Evolutionary conservation across 2,113 vertebrate species (phyloP).

Genomic region (Sphaerodactylus townsendi): DNA sequence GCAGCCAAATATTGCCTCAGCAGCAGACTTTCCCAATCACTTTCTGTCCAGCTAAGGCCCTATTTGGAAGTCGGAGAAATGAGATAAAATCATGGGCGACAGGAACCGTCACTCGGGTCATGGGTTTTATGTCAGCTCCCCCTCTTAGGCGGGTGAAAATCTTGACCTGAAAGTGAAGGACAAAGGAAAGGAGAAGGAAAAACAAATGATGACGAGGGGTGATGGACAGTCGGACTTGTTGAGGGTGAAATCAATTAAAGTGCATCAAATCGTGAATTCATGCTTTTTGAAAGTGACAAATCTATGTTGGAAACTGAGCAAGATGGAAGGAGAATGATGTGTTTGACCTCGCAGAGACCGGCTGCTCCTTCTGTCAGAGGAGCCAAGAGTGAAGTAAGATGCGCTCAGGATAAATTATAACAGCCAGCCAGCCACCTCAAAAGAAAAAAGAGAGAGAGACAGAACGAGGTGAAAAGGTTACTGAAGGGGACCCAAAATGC

Average conservation of each 20-base stretch:
- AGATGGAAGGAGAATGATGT: slow-evolving; percentile 77
- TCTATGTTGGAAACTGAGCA: slow-evolving; percentile 84
- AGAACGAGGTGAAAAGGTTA: slow-evolving; percentile 81
- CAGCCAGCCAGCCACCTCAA: slow-evolving; percentile 78
- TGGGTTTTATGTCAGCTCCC: slow-evolving; percentile 57
- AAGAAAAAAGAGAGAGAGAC: slow-evolving; percentile 47
- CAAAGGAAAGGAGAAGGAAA: slow-evolving; percentile 50
- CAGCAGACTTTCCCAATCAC: background rate
- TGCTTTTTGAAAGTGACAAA: slow-evolving; percentile 91
- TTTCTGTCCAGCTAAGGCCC: slow-evolving; percentile 7
- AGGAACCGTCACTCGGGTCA: slow-evolving; percentile 15
- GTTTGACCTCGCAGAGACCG: slow-evolving; percentile 79
- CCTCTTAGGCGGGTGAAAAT: slow-evolving; percentile 61
- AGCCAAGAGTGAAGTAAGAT: slow-evolving; percentile 74
- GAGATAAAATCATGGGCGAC: slow-evolving; percentile 33
- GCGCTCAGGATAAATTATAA: slow-evolving; percentile 79
- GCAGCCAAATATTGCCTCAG: background rate
- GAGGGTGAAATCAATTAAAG: slow-evolving; percentile 94
- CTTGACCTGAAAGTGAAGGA: slow-evolving; percentile 59
- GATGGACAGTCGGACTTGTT: slow-evolving; percentile 81
- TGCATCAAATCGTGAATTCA: slow-evolving; percentile 95
- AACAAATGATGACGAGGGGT: slow-evolving; percentile 62
- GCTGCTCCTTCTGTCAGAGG: slow-evolving; percentile 78
- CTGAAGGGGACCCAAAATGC: slow-evolving; percentile 76
- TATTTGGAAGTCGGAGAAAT: slow-evolving; percentile 18